A percentile compares a stretch with the other conserved stretches of the same genome.
phyloP scores from a whole-genome alignment of 2,113 vertebrate species.

The Tonatia bakeri region DNA sequence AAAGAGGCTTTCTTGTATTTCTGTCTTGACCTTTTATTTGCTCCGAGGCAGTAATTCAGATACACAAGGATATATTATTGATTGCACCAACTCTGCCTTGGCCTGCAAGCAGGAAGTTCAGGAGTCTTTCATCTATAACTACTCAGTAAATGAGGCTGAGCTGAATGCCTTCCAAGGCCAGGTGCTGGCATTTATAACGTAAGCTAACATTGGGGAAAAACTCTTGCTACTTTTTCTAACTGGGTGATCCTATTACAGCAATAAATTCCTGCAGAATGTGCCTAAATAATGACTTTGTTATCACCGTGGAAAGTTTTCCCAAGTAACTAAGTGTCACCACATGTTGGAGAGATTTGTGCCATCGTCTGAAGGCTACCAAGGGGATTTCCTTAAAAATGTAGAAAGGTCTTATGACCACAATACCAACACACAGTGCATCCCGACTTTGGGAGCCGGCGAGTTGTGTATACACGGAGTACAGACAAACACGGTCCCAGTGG shows the following conservation, averaged over 20 bases:
- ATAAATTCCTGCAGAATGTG: background rate
- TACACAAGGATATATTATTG: background rate
- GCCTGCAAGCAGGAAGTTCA: background rate
- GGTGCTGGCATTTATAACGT: background rate
- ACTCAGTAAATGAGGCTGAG: background rate
- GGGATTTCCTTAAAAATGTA: background rate
- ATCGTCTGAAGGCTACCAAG: background rate
- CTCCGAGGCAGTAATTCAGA: background rate
- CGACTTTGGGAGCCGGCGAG: background rate
- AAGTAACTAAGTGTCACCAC: background rate
- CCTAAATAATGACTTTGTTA: background rate
- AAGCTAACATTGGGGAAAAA: background rate
- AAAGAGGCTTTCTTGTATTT: background rate
- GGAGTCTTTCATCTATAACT: background rate
- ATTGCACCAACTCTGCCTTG: background rate
- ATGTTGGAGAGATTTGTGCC: background rate
- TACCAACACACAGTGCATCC: background rate
- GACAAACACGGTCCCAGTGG: background rate
- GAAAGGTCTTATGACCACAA: background rate
- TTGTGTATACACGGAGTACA: background rate
- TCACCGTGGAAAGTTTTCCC: background rate
- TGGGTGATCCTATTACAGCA: background rate
- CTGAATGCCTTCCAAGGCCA: background rate
- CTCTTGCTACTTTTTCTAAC: background rate
- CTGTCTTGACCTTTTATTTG: constrained; percentile 4